Evolutionary conservation across 2,888 invertebrate genomes (phyloP).

Genomic region (Agrotis exclamationis): DNA sequence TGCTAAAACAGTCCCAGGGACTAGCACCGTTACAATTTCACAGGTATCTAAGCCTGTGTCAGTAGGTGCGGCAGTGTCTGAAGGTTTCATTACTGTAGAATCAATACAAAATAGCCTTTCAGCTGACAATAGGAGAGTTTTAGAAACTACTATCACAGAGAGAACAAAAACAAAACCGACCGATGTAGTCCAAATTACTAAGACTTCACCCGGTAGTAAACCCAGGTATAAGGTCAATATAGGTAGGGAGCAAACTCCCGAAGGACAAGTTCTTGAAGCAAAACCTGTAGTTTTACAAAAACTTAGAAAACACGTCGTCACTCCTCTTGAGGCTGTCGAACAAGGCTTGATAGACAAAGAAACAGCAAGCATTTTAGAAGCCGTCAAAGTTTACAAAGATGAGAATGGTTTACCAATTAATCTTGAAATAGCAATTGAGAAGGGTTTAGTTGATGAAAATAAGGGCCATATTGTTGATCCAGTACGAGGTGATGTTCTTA

Average conservation of each 20-base stretch:
- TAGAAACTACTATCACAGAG: conserved; percentile 67
- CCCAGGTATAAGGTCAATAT: conserved; percentile 93
- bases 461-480: conserved; percentile 96
- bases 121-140: conserved; percentile 78
- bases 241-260: conserved; percentile 90
- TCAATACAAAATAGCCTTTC: conserved; percentile 87
- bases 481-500: conserved; percentile 94
- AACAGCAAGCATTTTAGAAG: conserved; percentile 93
- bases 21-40: conserved; percentile 71
- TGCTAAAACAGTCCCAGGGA: conserved; percentile 59
- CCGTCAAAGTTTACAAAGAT: conserved; percentile 90
- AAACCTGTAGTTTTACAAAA: conserved; percentile 94
- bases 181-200: conserved; percentile 91
- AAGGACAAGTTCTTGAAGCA: conserved; percentile 92
- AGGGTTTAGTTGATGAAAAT: conserved; percentile 93
- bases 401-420: conserved; percentile 92
- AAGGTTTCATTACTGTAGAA: conserved; percentile 90
- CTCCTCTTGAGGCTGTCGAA: conserved; percentile 94
- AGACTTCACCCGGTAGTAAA: conserved; percentile 91
- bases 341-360: conserved; percentile 95
- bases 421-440: conserved; percentile 94
- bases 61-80: conserved; percentile 91
- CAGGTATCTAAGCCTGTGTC: conserved; percentile 89
- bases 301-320: conserved; percentile 94
- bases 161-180: conserved; percentile 73